These are phyloP conservation scores for Argyresthia goedartella DNA, from an alignment of 2,888 invertebrate genomes.

Conservation along the genomic window DNA sequence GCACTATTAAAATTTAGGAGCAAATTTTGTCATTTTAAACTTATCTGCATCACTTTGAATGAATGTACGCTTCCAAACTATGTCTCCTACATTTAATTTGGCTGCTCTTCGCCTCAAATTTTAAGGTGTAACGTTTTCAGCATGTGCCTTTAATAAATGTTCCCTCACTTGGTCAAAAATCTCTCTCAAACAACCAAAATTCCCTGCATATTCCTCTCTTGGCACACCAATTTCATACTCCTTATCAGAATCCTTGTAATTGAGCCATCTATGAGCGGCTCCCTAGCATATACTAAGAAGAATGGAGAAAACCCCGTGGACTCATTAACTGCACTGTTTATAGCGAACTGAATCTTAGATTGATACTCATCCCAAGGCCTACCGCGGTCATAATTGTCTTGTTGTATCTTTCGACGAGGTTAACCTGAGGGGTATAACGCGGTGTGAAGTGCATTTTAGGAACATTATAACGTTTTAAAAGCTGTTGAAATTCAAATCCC, in stretches of 20 bases:
- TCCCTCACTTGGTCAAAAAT: conserved; percentile 15
- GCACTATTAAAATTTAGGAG: background rate
- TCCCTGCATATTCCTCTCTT: conserved; percentile 7
- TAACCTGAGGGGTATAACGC: conserved; percentile 10
- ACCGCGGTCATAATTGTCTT: conserved; percentile 8
- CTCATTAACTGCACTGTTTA: conserved; percentile 13
- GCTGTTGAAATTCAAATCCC: background rate
- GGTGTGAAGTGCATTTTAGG: conserved; percentile 6
- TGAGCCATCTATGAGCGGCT: conserved; percentile 12
- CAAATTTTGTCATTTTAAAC: background rate
- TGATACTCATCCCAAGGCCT: conserved; percentile 8
- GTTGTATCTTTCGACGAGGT: conserved; percentile 10
- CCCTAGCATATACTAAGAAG: conserved; percentile 12
- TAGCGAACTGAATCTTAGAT: conserved; percentile 10
- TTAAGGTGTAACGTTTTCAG: conserved; percentile 11
- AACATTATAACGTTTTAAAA: conserved; percentile 2
- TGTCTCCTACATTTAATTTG: conserved; percentile 15
- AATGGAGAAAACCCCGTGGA: conserved; percentile 12
- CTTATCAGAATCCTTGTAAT: conserved; percentile 8
- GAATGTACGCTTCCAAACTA: conserved; percentile 7
- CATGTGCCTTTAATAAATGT: conserved; percentile 10
- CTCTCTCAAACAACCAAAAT: conserved; percentile 9
- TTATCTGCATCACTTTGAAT: background rate
- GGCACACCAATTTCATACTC: conserved; percentile 8
- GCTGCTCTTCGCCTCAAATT: conserved; percentile 11